Conservation (phyloP, 2,113 vertebrate species). For the Myanophis thanlyinensis region DNA sequence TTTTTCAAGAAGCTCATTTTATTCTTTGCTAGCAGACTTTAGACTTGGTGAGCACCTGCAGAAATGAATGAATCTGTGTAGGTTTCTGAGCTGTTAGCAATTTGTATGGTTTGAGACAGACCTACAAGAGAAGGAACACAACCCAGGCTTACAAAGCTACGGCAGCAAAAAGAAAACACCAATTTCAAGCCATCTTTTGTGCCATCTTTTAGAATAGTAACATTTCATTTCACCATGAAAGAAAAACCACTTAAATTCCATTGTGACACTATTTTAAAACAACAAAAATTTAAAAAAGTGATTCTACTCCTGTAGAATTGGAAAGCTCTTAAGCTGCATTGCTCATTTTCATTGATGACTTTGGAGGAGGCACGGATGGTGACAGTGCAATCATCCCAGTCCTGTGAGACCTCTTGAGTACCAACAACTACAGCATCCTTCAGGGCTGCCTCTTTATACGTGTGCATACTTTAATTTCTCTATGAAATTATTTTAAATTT, state of each 20-base stretch:
- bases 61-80: constrained; percentile 49
- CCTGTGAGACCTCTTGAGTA: background rate
- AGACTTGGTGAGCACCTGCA: constrained; percentile 7
- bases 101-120: constrained; percentile 48
- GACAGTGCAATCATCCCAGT: background rate
- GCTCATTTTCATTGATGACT: background rate
- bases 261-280: constrained; percentile 16
- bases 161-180: constrained; percentile 5
- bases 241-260: background rate
- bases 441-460: background rate
- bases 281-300: background rate
- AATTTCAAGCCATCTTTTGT: constrained; percentile 28
- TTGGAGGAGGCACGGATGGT: background rate
- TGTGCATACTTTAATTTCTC: background rate
- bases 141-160: constrained; percentile 35
- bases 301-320: background rate
- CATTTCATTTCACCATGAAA: background rate
- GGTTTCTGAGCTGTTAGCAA: constrained; percentile 42
- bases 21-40: constrained; percentile 33
- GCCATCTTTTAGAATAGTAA: background rate
- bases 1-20: constrained; percentile 33
- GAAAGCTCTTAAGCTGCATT: background rate
- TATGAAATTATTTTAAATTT: background rate
- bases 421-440: background rate
- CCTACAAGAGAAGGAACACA: constrained; percentile 30